Base-by-base conservation (phyloP, 2,888 invertebrate species). In the Aricia artaxerxes region DNA sequence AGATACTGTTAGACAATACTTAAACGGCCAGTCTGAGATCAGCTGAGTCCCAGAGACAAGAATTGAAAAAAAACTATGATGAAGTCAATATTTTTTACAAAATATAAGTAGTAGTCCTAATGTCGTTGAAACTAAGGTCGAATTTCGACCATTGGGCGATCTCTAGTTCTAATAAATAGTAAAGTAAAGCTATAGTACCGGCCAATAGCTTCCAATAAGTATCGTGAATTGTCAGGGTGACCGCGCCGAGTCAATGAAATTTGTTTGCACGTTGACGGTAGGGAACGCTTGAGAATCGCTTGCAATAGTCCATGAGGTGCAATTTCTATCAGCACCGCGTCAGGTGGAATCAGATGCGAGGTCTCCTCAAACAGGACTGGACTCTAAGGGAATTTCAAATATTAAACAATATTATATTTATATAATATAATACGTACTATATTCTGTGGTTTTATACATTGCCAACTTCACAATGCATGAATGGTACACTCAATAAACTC, bases 261-360 rank as follows among this genome's bases (percentile, higher is more conserved):
- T 85, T 97, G 96, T 5, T 92, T 94, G 81, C 96, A 96, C 4
- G 78, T 72, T n/a, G 95, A 85, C 31, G 92, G 90, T 40, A 98
- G 89, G 0, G 97, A 96, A 78, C 97, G 94, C 85, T 96, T 96
- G 16, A 98, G 91, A 84, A 98, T 97, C 1, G 98, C 97, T 88
- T 98, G 98, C 78, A 98, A 94, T 38, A 98, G 93, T 57, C 97
- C 97, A 86, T 98, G 98, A 0, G 98, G 98, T 0, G 98, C 98
- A 81, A 98, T 96, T 89, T 98, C 98, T 80, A 98, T 96, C 7
- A 96, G 94, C 64, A 98, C 94, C 0, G 98, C 97, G 85, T 97
- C 96, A 38, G 95, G 92, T 0, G 97, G 98, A 77, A 98, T 96
- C 85, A 96, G 95, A 73, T 92, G 92, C 4, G 97, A 92, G 0